phyloP scores from a whole-genome alignment of 2,113 vertebrate species.

The Brienomyrus longianalis region DNA sequence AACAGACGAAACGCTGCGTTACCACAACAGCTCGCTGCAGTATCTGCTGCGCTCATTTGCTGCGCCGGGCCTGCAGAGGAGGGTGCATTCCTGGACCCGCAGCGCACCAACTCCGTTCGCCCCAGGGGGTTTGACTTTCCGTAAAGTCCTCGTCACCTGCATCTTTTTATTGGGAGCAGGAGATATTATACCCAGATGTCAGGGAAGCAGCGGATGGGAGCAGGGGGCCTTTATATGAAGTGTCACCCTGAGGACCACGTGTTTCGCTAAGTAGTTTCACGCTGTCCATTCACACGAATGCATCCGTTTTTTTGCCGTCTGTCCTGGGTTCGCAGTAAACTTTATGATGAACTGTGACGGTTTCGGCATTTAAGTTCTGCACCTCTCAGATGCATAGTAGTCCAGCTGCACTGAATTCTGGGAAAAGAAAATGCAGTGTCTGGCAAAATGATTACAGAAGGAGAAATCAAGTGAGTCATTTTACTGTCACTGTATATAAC shows the following conservation, averaged over 20 bases:
- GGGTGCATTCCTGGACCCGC: slow-evolving; percentile 36
- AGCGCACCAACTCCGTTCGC: slow-evolving; percentile 35
- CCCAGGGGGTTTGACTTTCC: slow-evolving; percentile 33
- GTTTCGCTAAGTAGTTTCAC: neutral
- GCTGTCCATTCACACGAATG: neutral
- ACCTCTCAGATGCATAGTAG: neutral
- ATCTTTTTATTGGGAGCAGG: slow-evolving; percentile 33
- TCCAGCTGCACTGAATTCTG: neutral
- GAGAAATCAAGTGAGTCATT: neutral
- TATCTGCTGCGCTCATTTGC: slow-evolving; percentile 20
- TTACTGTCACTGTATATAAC: neutral
- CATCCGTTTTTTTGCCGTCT: neutral
- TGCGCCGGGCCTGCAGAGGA: slow-evolving; percentile 20
- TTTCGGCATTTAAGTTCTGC: neutral
- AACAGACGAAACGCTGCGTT: slow-evolving; percentile 53
- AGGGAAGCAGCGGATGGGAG: slow-evolving; percentile 38
- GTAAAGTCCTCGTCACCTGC: slow-evolving; percentile 7
- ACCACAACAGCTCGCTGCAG: slow-evolving; percentile 55
- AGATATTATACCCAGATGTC: slow-evolving; percentile 48
- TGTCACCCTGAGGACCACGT: neutral
- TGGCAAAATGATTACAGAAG: neutral
- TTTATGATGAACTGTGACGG: neutral
- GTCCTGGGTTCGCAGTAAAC: neutral
- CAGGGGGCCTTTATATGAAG: slow-evolving; percentile 32
- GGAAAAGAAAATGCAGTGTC: neutral